A percentile compares a stretch with the other conserved stretches of the same genome.
Conservation (phyloP, 2,797 vertebrate species). For the Fratercula arctica region DNA sequence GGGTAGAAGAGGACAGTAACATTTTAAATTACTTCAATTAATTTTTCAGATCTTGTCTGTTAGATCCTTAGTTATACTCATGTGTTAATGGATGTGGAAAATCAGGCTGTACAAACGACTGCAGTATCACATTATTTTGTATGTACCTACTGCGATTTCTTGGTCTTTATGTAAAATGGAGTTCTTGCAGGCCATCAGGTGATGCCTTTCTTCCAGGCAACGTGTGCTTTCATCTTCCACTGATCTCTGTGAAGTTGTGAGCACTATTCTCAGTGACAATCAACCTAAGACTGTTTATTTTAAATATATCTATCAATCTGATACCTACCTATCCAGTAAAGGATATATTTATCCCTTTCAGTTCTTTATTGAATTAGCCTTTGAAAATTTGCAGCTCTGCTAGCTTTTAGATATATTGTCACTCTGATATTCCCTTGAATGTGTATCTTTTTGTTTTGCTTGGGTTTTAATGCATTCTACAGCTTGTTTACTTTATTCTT, state of each 20-base stretch:
- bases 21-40: neutral
- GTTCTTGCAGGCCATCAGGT: neutral
- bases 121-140: neutral
- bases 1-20: neutral
- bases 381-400: neutral
- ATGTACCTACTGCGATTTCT: neutral
- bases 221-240: neutral
- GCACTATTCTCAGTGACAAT: neutral
- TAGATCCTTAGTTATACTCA: neutral
- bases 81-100: neutral
- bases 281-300: neutral
- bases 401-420: neutral
- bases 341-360: neutral
- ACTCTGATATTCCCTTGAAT: neutral
- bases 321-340: neutral
- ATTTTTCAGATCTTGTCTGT: neutral
- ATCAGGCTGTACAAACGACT: neutral
- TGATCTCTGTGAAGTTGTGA: neutral
- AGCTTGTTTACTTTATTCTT: neutral
- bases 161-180: neutral
- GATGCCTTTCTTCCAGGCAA: neutral
- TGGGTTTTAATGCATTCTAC: neutral
- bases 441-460: neutral
- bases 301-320: neutral
- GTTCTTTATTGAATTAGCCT: neutral